Percentiles rank a stretch among this genome's conserved stretches.
These are phyloP conservation scores for Nasonia giraulti DNA, from an alignment of 1,140 invertebrate species.

Conservation along the genomic window DNA sequence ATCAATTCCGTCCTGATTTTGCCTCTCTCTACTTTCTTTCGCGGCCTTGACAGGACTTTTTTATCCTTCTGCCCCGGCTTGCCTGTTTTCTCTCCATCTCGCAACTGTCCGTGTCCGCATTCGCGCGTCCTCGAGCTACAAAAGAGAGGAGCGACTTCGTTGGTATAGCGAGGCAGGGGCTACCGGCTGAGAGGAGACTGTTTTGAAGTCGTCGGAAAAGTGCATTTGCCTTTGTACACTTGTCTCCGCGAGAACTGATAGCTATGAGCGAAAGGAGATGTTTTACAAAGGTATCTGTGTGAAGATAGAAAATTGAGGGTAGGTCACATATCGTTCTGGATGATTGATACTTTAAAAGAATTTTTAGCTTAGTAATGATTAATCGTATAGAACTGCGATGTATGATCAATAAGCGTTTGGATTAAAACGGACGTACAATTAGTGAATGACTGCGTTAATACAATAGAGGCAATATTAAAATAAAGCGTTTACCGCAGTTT, in stretches of 20 bases:
- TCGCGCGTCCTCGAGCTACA: background rate
- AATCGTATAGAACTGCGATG: background rate
- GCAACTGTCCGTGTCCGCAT: background rate
- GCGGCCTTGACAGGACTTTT: conserved; percentile 8
- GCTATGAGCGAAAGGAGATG: too few species aligned
- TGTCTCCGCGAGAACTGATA: too few species aligned
- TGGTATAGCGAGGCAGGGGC: background rate
- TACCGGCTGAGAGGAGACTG: background rate
- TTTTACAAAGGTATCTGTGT: too few species aligned
- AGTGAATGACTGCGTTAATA: background rate
- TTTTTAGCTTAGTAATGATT: too few species aligned
- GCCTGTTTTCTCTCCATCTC: background rate
- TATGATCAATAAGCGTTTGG: background rate
- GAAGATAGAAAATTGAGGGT: too few species aligned
- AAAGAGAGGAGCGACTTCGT: background rate
- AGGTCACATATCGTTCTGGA: too few species aligned
- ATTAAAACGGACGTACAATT: background rate
- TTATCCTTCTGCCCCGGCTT: background rate
- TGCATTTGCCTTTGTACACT: background rate
- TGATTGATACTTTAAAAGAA: too few species aligned
- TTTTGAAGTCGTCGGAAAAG: conserved; percentile 2
- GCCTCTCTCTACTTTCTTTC: background rate
- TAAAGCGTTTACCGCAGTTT: background rate
- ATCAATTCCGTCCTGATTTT: conserved; percentile 5
- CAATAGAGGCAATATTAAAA: background rate